phyloP scores from a whole-genome alignment of 2,888 invertebrate genomes.

The Pyrrhosoma nymphula region DNA sequence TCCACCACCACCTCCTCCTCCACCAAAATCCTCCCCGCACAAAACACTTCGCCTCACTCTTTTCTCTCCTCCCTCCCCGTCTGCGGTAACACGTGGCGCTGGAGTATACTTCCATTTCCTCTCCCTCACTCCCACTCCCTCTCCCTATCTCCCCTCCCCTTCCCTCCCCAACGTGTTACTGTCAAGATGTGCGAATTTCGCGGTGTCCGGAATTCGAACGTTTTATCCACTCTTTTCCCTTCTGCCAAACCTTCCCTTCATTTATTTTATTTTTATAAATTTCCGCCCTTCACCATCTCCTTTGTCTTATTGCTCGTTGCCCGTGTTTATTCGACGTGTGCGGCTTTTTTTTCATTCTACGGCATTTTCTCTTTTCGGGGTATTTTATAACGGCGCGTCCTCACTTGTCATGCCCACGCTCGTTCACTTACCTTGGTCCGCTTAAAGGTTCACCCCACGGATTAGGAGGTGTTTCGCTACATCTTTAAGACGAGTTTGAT shows the following conservation, averaged over 20 bases:
- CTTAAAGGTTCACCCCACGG: too few species aligned
- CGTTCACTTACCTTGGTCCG: too few species aligned
- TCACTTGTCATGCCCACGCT: not conserved
- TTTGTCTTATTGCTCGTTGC: not conserved
- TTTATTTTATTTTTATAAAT: not conserved
- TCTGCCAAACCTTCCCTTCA: not conserved
- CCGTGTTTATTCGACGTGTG: not conserved
- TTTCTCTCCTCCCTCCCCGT: not conserved
- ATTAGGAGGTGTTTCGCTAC: too few species aligned
- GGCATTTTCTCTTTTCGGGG: not conserved
- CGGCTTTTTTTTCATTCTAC: not conserved
- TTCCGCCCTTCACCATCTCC: not conserved
- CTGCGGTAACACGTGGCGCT: not conserved
- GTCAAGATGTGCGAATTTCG: not conserved
- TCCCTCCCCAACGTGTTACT: not conserved
- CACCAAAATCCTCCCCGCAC: not conserved
- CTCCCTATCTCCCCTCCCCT: not conserved
- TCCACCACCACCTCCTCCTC: not conserved
- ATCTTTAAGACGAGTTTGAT: too few species aligned
- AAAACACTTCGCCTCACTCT: not conserved
- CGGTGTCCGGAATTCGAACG: not conserved
- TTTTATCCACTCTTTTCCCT: not conserved
- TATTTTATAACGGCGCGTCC: not conserved
- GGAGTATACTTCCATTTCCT: not conserved
- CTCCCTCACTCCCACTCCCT: not conserved